Evolutionary conservation across 2,888 invertebrate species (phyloP), one percentile per base, ranked within the genome.

Genomic region (Agelastica alni): DNA sequence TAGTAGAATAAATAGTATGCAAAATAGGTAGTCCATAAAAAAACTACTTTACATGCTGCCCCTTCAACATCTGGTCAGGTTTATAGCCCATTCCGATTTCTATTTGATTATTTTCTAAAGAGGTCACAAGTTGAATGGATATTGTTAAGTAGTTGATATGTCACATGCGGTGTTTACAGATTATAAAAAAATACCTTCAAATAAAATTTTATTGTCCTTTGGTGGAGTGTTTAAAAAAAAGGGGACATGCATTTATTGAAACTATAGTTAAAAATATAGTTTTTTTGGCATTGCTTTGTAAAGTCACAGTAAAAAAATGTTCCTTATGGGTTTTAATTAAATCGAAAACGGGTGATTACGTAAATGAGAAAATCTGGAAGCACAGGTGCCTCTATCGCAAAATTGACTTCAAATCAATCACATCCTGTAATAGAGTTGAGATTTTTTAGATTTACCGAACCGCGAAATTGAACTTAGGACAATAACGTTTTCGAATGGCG

Each of bases 391-490:
- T 6, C 14, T 26, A 28, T 43, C 9, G 26, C 6, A 17, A 30
- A 28, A 16, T 9, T 13, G 30, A 28, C 30, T 39, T 36, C 34
- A 10, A 55, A 55, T 42, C 51, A 45, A 55, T 55, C 46, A 34
- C 22, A 13, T 12, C 32, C 13, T 13, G 34, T 34, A 31, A 12
- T 26, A 12, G 18, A 5, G 10, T 39, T 45, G 28, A 20, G 26
- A 31, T 31, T 51, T n/a, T 51, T 46, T 34, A 42, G 36, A 55
- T 26, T 46, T 51, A 55, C 28, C 46, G 53, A 51, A 58, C 58
- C 60, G 54, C 58, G 54, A 60, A 60, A 60, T 58, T 48, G 58
- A 58, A 52, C 51, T 53, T 49, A 51, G 59, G 54, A 59, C 60
- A 60, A 58, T 60, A 52, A 58, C 46, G 56, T 53, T 58, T 59